phyloP scores from a whole-genome alignment of 2,113 vertebrate species.

The Cinclus mexicanus region DNA sequence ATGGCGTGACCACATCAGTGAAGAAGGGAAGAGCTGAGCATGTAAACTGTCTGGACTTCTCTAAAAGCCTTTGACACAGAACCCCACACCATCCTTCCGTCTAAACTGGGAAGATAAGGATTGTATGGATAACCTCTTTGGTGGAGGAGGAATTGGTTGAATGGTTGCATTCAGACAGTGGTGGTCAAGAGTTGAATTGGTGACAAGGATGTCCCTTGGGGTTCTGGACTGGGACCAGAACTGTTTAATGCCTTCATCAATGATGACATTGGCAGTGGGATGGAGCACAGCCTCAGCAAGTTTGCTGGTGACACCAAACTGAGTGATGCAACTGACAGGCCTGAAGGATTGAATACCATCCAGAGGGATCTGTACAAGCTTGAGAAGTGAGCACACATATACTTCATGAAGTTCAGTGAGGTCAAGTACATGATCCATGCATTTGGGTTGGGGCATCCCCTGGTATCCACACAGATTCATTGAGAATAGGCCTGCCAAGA shows the following conservation, averaged over 20 bases:
- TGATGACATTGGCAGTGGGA: neutral
- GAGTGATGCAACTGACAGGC: neutral
- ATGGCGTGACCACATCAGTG: neutral
- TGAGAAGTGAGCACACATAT: neutral
- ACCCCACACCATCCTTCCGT: neutral
- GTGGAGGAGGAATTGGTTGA: neutral
- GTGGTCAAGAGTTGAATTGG: neutral
- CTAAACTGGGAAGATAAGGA: neutral
- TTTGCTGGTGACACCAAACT: neutral
- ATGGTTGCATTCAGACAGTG: neutral
- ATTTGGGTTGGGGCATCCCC: neutral
- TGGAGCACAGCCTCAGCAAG: neutral
- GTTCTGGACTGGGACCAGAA: neutral
- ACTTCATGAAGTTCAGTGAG: neutral
- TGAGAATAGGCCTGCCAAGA: neutral
- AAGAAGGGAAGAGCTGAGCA: neutral
- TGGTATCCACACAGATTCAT: no score
- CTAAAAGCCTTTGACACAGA: neutral
- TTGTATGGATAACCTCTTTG: neutral
- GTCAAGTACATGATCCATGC: neutral
- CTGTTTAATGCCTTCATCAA: neutral
- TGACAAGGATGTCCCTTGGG: neutral
- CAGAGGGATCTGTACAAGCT: neutral
- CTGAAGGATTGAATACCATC: neutral
- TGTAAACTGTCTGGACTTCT: neutral